phyloP scores from a whole-genome alignment of 2,113 vertebrate species.

The Pteropus alecto region DNA sequence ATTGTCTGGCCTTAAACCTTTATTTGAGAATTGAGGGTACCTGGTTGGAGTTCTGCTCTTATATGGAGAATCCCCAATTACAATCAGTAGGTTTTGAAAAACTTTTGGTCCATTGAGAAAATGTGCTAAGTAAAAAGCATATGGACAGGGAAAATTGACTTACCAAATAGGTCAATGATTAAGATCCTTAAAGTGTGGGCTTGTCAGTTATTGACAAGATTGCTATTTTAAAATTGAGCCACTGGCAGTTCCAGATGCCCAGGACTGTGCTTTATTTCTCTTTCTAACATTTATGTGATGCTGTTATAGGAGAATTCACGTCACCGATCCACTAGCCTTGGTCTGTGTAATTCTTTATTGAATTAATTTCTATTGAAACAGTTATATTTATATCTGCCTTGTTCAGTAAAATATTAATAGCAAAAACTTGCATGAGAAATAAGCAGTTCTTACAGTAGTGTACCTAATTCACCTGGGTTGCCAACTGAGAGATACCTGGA shows the following conservation, averaged over 20 bases:
- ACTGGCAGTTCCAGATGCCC: not conserved
- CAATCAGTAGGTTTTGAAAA: not conserved
- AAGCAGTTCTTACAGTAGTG: not conserved
- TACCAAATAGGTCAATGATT: not conserved
- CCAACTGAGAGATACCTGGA: not conserved
- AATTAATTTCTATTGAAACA: not conserved
- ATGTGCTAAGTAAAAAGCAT: not conserved
- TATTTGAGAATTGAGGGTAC: not conserved
- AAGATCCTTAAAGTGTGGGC: not conserved
- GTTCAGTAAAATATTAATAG: not conserved
- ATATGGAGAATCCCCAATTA: not conserved
- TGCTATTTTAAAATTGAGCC: not conserved
- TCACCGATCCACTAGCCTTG: not conserved
- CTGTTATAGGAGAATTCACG: not conserved
- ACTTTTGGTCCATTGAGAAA: not conserved
- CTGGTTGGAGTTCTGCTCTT: not conserved
- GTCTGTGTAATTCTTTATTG: not conserved
- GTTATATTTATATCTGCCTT: not conserved
- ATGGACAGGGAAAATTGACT: not conserved
- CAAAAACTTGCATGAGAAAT: not conserved
- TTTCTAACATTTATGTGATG: not conserved
- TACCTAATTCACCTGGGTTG: not conserved
- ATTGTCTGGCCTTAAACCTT: not conserved
- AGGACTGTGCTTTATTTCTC: not conserved
- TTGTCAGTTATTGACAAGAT: not conserved